Conservation (phyloP, 2,888 invertebrate genomes). For the Diaprepes abbreviatus region DNA sequence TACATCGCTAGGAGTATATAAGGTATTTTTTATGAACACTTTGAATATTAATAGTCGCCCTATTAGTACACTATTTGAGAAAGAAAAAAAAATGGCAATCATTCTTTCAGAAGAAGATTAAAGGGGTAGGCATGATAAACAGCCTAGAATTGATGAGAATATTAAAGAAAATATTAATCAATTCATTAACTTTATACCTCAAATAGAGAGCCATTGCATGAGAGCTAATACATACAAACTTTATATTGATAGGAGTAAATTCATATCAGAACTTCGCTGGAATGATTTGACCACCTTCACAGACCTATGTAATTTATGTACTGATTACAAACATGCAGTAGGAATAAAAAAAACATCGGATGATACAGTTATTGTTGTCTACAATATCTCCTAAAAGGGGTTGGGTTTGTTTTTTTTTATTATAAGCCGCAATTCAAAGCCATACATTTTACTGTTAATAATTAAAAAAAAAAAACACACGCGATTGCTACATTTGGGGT, state of each 20-base stretch:
- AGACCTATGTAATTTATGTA: neutral
- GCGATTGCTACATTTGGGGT: constrained; percentile 56
- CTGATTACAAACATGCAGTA: neutral
- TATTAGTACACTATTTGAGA: too few species aligned
- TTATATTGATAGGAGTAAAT: constrained; percentile 48
- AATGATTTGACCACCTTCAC: constrained; percentile 34
- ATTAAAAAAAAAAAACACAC: constrained; percentile 52
- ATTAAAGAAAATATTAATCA: too few species aligned
- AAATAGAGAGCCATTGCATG: constrained; percentile 21
- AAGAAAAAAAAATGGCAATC: too few species aligned
- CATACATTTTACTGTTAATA: constrained; percentile 43
- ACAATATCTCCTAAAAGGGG: constrained; percentile 34
- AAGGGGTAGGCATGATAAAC: too few species aligned
- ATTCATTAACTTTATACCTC: neutral
- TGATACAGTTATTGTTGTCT: constrained; percentile 32
- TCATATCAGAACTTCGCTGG: constrained; percentile 43
- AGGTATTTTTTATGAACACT: too few species aligned
- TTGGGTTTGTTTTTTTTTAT: constrained; percentile 34
- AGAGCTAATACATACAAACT: constrained; percentile 11
- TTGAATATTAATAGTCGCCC: too few species aligned
- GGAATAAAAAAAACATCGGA: constrained; percentile 3
- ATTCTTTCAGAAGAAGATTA: too few species aligned
- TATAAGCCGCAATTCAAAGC: constrained; percentile 40
- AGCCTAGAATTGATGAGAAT: too few species aligned
- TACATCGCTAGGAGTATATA: too few species aligned